A percentile compares a stretch with the other conserved stretches of the same genome.
Conservation (phyloP, 1,140 invertebrate genomes). For the Calosoma granatense region DNA sequence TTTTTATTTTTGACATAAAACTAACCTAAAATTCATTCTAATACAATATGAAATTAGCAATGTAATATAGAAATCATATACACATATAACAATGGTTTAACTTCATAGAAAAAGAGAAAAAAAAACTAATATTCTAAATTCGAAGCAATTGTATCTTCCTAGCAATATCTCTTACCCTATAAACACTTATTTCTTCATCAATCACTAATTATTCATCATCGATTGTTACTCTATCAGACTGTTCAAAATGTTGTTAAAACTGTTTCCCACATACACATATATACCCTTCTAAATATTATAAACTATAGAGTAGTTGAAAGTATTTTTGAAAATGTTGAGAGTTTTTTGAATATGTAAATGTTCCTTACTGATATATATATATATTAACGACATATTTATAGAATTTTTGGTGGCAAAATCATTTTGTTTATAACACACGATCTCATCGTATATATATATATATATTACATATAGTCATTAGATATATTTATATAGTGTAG, state of each 20-base stretch:
- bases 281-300: background rate
- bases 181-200: too few species aligned
- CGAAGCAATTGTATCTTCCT: slow-evolving; percentile 31
- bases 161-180: slow-evolving; percentile 29
- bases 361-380: background rate
- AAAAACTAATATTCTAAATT: slow-evolving; percentile 25
- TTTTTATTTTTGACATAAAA: too few species aligned
- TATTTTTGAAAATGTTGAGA: slow-evolving; percentile 7
- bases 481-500: too few species aligned
- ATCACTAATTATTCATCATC: background rate
- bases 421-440: too few species aligned
- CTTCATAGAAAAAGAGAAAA: too few species aligned
- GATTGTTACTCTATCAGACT: background rate
- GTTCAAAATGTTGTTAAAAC: slow-evolving; percentile 2
- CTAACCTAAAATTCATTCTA: too few species aligned
- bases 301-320: background rate
- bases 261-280: background rate
- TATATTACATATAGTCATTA: too few species aligned
- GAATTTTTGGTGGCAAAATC: background rate
- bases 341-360: slow-evolving; percentile 2
- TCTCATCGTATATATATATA: too few species aligned
- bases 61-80: too few species aligned
- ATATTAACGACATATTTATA: background rate
- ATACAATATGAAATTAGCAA: too few species aligned
- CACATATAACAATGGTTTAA: too few species aligned